Evolutionary conservation across 2,113 vertebrate genomes (phyloP).

Genomic region (Redunca redunca): DNA sequence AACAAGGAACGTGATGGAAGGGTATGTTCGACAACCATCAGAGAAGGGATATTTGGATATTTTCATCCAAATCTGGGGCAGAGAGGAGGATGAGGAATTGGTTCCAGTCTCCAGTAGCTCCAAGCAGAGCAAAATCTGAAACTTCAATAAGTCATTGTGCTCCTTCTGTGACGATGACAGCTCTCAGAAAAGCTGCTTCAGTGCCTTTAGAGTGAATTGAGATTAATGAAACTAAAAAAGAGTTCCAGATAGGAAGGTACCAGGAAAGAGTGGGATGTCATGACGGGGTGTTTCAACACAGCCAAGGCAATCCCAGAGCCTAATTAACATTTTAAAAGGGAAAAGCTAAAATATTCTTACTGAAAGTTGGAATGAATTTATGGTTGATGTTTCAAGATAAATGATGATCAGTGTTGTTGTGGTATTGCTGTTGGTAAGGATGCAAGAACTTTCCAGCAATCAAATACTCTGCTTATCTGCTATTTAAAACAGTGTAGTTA

Average conservation of each 20-base stretch:
- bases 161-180: not conserved
- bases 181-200: slow-evolving; percentile 8
- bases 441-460: not conserved
- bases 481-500: not conserved
- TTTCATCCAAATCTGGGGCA: slow-evolving; percentile 40
- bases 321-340: not conserved
- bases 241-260: not conserved
- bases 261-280: not conserved
- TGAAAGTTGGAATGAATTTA: not conserved
- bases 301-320: not conserved
- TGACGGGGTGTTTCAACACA: not conserved
- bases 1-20: slow-evolving; percentile 26
- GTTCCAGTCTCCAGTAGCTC: not conserved
- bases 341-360: not conserved
- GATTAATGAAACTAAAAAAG: not conserved
- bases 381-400: slow-evolving; percentile 11
- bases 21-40: slow-evolving; percentile 22
- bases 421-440: not conserved
- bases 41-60: slow-evolving; percentile 4
- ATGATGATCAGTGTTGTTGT: not conserved
- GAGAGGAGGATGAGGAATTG: not conserved
- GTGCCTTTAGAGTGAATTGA: slow-evolving; percentile 31
- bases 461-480: not conserved
- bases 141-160: slow-evolving; percentile 41
- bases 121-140: slow-evolving; percentile 26